phyloP scores from a whole-genome alignment of 2,797 vertebrate species.

The Halcyon badia region DNA sequence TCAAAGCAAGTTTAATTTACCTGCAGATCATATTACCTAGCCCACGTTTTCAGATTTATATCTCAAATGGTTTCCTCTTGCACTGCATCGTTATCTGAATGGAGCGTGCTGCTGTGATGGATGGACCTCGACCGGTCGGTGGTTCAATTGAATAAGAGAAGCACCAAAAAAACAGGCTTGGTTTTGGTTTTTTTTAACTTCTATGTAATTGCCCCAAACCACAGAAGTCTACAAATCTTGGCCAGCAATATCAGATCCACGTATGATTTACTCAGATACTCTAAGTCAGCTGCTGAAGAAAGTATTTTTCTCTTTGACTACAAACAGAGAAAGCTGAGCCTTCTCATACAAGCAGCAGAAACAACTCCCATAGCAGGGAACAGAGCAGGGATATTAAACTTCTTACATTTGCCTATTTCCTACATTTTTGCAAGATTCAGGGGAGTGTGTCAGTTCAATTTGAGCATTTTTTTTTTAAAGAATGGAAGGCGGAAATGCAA shows the following conservation, averaged over 20 bases:
- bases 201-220: neutral
- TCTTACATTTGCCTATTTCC: neutral
- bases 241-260: neutral
- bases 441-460: neutral
- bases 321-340: neutral
- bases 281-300: neutral
- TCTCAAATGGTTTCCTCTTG: neutral
- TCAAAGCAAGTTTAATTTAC: conserved; percentile 37
- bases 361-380: neutral
- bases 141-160: neutral
- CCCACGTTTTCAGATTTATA: conserved; percentile 2
- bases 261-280: neutral
- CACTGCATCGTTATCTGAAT: neutral
- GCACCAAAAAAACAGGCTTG: neutral
- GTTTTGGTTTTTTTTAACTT: neutral
- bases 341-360: neutral
- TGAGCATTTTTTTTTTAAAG: neutral
- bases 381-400: neutral
- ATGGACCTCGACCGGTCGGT: neutral
- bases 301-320: neutral
- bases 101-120: neutral
- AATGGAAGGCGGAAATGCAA: neutral
- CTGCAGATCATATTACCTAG: neutral
- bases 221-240: neutral
- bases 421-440: neutral